A percentile compares a stretch with the other conserved stretches of the same genome.
Evolutionary conservation across 2,888 invertebrate species (phyloP).

Genomic region (Microchrysa polita): DNA sequence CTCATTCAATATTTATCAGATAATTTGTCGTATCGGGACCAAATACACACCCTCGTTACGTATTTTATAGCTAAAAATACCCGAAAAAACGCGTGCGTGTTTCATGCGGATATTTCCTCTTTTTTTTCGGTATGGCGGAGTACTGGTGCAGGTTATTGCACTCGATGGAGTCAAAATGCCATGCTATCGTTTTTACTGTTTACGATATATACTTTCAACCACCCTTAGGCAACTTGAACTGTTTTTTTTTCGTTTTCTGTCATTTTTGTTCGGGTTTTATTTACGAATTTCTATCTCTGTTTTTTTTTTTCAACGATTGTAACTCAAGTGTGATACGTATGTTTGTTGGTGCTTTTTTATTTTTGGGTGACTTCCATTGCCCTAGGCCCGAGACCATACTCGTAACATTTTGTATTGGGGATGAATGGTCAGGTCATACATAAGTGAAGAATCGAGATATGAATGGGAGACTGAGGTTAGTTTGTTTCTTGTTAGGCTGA

Average conservation of each 20-base stretch:
- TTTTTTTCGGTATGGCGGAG: slow-evolving; percentile 3
- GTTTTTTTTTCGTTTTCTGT: neutral
- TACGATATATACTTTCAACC: neutral
- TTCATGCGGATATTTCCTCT: neutral
- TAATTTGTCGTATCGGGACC: slow-evolving; percentile 6
- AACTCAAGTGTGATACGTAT: neutral
- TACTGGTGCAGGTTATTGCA: slow-evolving; percentile 32
- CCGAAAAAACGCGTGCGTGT: slow-evolving; percentile 10
- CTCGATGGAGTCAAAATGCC: slow-evolving; percentile 19
- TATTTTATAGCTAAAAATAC: neutral
- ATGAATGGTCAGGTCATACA: too few relatives aligned
- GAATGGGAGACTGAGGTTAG: too few relatives aligned
- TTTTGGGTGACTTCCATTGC: too few relatives aligned
- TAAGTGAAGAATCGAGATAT: too few relatives aligned
- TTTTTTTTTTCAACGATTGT: slow-evolving; percentile 2
- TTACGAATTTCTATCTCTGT: slow-evolving; percentile 3
- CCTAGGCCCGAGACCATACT: too few relatives aligned
- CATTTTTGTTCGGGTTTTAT: slow-evolving; percentile 6
- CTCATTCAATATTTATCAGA: slow-evolving; percentile 30
- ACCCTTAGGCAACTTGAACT: slow-evolving; percentile 18
- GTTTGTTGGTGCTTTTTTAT: too few relatives aligned
- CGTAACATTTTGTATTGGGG: too few relatives aligned
- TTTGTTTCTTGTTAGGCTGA: too few relatives aligned
- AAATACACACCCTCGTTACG: neutral
- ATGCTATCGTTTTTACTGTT: slow-evolving; percentile 16